A percentile compares a stretch with the other conserved stretches of the same genome.
These are phyloP conservation scores for Henricia sp. DNA, from an alignment of 53 echinoderm and acorn worm genomes.

Conservation along the genomic window DNA sequence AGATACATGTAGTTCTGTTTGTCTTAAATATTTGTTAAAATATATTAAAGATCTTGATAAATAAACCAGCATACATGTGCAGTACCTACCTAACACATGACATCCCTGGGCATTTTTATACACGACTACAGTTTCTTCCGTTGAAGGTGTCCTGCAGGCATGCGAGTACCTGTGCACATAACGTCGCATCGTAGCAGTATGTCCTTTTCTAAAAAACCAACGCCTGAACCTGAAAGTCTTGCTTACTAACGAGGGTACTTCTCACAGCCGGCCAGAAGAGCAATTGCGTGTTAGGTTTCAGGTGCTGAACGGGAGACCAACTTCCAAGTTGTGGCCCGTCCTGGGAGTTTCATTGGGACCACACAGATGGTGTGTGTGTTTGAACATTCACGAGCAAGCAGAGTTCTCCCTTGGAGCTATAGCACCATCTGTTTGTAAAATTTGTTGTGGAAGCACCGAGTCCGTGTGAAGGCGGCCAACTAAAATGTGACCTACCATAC, in stretches of 20 bases:
- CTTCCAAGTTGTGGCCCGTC: too few relatives aligned
- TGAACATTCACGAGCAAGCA: too few relatives aligned
- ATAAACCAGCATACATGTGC: background rate
- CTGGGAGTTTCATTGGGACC: constrained; percentile 58
- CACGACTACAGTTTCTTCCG: background rate
- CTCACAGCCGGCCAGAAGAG: constrained; percentile 35
- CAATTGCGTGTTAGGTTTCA: constrained; percentile 35
- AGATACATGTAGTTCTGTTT: too few relatives aligned
- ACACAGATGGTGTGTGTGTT: too few relatives aligned
- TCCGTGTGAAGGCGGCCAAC: background rate
- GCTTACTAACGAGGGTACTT: constrained; percentile 14
- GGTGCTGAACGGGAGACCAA: constrained; percentile 8
- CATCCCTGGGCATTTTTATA: constrained; percentile 29
- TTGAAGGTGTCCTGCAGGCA: background rate
- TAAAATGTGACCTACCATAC: background rate
- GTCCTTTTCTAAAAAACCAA: too few relatives aligned
- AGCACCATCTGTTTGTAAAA: too few relatives aligned
- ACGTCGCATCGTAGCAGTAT: too few relatives aligned
- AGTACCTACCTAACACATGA: constrained; percentile 14
- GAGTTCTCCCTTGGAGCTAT: too few relatives aligned
- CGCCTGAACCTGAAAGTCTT: background rate
- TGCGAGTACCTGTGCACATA: background rate
- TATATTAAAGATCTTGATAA: too few relatives aligned
- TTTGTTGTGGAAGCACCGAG: constrained; percentile 50
- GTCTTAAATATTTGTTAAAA: too few relatives aligned